Evolutionary conservation across 2,888 invertebrate species (phyloP), one percentile per base, ranked within the genome.

Genomic region (Noctua fimbriata): DNA sequence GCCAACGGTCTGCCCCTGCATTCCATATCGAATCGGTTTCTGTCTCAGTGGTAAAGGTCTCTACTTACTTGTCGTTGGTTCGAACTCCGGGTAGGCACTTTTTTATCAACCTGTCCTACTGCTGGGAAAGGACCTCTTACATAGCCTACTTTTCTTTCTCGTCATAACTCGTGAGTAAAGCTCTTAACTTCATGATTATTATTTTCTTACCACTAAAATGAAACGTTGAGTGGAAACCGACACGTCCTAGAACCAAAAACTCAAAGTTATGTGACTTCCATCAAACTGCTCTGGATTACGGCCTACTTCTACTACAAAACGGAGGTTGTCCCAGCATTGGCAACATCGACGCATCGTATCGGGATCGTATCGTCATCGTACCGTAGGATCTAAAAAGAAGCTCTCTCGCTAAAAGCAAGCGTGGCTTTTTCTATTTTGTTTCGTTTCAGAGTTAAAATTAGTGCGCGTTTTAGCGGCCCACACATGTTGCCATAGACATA

Each of bases 381-480:
- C 84, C 88, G 89, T 76, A 16, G 3, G 0, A 21, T 81, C 60
- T 90, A 91, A 91, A 89, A 69, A 60, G 76, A 21, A 76, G 86
- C 81, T 87, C 86, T 85, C 85, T 84, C 87, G 89, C 91, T 93
- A 93, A 93, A 92, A 92, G 92, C 92, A 90, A 89, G 86, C 89
- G 86, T 81, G 82, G 79, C 82, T 92, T 90, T 91, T 91, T 92
- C 88, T 88, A 82, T 90, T 91, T 91, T 88, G 84, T 90, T 89
- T 89, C 88, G 87, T 89, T 89, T 86, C 83, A 84, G 87, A 89
- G 89, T 87, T 83, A 89, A 89, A 92, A 92, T 91, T 92, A 91
- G 90, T 89, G 89, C 81, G 83, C 89, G 81, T 90, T 90, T 89
- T 88, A 89, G 87, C 84, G 85, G 87, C 79, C 47, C 87, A 81